Evolutionary conservation across 2,113 vertebrate genomes (phyloP).

Genomic region (Lutjanus erythropterus): DNA sequence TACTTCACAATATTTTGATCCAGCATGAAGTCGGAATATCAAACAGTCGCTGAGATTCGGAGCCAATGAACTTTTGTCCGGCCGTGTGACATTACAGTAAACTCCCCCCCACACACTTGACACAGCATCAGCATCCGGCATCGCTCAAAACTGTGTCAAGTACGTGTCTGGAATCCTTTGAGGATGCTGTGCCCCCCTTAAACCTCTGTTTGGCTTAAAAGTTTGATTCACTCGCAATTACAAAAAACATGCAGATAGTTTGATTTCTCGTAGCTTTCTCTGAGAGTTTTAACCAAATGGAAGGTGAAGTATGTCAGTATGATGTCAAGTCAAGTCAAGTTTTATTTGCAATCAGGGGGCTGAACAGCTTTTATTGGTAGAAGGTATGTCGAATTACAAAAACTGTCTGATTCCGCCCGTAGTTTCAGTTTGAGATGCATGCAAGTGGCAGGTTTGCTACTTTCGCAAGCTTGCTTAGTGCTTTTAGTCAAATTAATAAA

Average conservation of each 20-base stretch:
- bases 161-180: neutral
- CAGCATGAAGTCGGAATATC: neutral
- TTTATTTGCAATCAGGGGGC: no score
- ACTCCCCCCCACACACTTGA: neutral
- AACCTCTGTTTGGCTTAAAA: neutral
- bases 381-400: no score
- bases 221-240: neutral
- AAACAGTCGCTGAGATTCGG: neutral
- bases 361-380: no score
- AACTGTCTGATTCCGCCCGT: no score
- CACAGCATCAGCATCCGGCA: neutral
- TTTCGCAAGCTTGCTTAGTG: no score
- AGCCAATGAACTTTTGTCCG: constrained; percentile 7
- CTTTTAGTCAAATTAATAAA: no score
- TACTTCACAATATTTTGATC: constrained; percentile 16
- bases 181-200: neutral
- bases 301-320: neutral
- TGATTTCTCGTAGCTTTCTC: no score
- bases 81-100: neutral
- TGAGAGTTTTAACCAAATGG: neutral
- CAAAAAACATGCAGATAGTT: neutral
- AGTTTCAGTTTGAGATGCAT: no score
- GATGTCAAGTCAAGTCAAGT: no score
- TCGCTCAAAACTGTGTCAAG: neutral
- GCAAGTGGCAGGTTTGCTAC: no score